Evolutionary conservation across 2,113 vertebrate genomes (phyloP).

Genomic region (Lontra canadensis): DNA sequence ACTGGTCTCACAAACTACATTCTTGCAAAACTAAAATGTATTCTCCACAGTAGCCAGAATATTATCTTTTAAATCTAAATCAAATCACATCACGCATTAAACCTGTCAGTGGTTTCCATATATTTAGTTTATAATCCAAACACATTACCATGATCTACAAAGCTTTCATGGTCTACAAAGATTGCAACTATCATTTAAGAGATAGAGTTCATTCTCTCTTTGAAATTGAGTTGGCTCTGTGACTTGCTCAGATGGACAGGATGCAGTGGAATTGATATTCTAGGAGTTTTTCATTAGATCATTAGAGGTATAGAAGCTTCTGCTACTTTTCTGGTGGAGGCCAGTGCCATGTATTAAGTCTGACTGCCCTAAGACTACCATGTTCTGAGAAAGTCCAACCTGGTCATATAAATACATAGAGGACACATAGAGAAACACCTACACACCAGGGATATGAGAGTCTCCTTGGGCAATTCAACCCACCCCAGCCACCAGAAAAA

Average conservation of each 20-base stretch:
- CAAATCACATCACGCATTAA: neutral
- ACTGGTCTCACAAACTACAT: neutral
- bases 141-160: neutral
- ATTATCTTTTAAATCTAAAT: constrained; percentile 4
- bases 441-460: neutral
- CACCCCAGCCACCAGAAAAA: neutral
- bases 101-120: neutral
- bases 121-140: constrained; percentile 25
- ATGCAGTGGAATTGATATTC: neutral
- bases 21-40: neutral
- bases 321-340: neutral
- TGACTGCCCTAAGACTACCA: neutral
- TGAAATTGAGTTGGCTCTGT: constrained; percentile 5
- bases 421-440: neutral
- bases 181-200: neutral
- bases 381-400: neutral
- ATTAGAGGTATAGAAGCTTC: neutral
- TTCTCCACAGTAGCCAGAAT: neutral
- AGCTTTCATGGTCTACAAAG: neutral
- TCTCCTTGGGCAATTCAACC: neutral
- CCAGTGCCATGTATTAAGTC: neutral
- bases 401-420: neutral
- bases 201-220: neutral
- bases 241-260: neutral
- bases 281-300: neutral